Evolutionary conservation across 2,113 vertebrate species (phyloP).

Genomic region (Dendropsophus ebraccatus): DNA sequence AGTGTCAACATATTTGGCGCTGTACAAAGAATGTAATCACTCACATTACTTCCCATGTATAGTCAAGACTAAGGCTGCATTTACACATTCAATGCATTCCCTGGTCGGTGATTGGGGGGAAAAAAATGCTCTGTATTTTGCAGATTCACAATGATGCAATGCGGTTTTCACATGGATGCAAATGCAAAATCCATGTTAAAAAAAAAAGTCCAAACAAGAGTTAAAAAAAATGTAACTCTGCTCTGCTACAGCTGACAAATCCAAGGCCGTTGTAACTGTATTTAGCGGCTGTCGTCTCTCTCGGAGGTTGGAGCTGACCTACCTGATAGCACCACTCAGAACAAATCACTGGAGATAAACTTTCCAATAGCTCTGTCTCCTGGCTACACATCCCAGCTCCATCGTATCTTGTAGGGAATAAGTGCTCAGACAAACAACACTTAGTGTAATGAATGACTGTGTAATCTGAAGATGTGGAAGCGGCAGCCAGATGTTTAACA

Average conservation of each 20-base stretch:
- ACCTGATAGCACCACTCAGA: slow-evolving; percentile 25
- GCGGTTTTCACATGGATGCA: too few species aligned
- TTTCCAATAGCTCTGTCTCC: slow-evolving; percentile 10
- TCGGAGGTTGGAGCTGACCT: slow-evolving; percentile 15
- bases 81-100: too few species aligned
- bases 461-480: slow-evolving; percentile 50
- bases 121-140: too few species aligned
- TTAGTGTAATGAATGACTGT: slow-evolving; percentile 52
- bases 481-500: slow-evolving; percentile 53
- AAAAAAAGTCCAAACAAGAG: neutral
- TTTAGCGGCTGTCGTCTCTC: neutral
- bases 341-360: slow-evolving; percentile 33
- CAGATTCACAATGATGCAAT: too few species aligned
- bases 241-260: neutral
- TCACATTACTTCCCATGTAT: too few species aligned
- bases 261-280: neutral
- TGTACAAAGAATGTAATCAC: too few species aligned
- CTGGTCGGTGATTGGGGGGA: too few species aligned
- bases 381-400: neutral
- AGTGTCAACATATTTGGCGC: too few species aligned
- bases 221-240: neutral
- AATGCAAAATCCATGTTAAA: too few species aligned
- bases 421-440: slow-evolving; percentile 12
- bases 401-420: neutral
- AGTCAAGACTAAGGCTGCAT: too few species aligned